Evolutionary conservation across 2,888 invertebrate species (phyloP).

Genomic region (Sesia bembeciformis): DNA sequence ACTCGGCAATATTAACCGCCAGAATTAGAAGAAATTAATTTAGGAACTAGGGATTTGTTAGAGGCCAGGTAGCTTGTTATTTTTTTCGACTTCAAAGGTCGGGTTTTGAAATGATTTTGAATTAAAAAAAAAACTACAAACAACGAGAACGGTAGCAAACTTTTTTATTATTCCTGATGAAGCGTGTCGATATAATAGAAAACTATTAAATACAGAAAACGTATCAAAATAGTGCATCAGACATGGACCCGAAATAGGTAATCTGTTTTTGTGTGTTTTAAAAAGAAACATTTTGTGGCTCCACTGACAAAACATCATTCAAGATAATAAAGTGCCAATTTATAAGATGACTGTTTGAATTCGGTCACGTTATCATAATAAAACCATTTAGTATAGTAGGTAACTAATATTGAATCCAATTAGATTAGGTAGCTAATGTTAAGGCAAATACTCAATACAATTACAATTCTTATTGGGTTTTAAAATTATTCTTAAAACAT

Average conservation of each 20-base stretch:
- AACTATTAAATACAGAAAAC: constrained; percentile 47
- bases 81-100: constrained; percentile 16
- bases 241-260: constrained; percentile 28
- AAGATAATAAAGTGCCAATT: not conserved
- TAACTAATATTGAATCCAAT: no score
- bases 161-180: constrained; percentile 49
- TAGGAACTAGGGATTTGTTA: constrained; percentile 41
- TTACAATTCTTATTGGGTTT: no score
- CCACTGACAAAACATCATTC: constrained; percentile 30
- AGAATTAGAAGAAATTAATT: constrained; percentile 64
- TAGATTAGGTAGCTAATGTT: no score
- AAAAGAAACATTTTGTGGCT: constrained; percentile 36
- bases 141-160: constrained; percentile 60
- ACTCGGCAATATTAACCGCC: constrained; percentile 52
- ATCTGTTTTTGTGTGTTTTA: constrained; percentile 23
- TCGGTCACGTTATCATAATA: no score
- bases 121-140: constrained; percentile 9
- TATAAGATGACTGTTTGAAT: no score
- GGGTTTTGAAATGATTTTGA: not conserved
- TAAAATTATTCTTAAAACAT: no score
- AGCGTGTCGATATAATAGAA: constrained; percentile 58
- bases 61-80: constrained; percentile 45
- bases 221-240: constrained; percentile 30
- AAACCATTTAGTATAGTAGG: no score
- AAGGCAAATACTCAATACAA: no score